Conservation (phyloP, 53 echinoderm and acorn worm species). For the Pentamera pediparva region DNA sequence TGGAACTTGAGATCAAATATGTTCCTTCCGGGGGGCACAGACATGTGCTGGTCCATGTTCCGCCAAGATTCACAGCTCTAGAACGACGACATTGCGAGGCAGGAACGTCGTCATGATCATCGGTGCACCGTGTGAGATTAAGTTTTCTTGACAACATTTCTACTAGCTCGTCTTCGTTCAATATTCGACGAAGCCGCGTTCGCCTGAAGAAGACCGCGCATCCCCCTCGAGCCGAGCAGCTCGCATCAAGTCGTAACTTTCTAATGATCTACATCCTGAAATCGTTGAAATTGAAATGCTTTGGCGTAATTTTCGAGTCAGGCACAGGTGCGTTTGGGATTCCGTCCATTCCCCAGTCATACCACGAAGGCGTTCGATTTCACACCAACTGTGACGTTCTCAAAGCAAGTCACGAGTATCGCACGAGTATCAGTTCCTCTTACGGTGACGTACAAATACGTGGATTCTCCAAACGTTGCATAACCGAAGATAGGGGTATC, state of each 20-base stretch:
- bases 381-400: slow-evolving; percentile 2
- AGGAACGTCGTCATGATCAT: slow-evolving; percentile 3
- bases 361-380: not conserved
- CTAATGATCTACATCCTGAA: not conserved
- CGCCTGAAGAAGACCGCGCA: not conserved
- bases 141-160: not conserved
- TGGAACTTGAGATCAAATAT: too few relatives aligned
- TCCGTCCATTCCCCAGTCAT: not conserved
- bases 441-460: not conserved
- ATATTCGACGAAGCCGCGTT: not conserved
- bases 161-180: not conserved
- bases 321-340: not conserved
- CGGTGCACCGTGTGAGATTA: not conserved
- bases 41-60: not conserved
- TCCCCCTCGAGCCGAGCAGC: not conserved
- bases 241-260: not conserved
- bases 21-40: not conserved
- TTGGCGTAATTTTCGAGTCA: not conserved
- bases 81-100: not conserved
- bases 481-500: not conserved
- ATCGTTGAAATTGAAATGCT: not conserved
- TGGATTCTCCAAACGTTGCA: not conserved
- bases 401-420: not conserved
- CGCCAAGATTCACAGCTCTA: slow-evolving; percentile 2
- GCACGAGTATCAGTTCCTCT: not conserved